A percentile compares a stretch with the other conserved stretches of the same genome.
Evolutionary conservation across 1,140 invertebrate species (phyloP).

Genomic region (Nasonia longicornis): DNA sequence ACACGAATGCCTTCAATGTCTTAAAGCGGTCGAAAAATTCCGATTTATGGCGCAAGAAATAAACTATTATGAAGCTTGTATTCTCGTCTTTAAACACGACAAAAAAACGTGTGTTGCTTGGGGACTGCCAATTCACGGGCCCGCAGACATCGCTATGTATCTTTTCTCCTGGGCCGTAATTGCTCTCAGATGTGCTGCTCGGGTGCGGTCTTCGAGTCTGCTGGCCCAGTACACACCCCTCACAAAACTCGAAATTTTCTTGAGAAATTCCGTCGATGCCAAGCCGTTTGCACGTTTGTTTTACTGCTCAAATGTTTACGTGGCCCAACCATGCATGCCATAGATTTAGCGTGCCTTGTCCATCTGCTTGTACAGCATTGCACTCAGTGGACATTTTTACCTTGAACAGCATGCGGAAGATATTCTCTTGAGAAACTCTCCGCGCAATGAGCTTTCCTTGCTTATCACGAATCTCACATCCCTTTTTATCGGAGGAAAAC

Average conservation of each 20-base stretch:
- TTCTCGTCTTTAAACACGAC: not conserved
- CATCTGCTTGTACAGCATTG: conserved; percentile 7
- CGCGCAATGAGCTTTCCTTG: too few relatives aligned
- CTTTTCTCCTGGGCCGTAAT: conserved; percentile 14
- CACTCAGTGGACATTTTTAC: conserved; percentile 2
- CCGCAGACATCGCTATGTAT: conserved; percentile 3
- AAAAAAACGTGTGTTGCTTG: not conserved
- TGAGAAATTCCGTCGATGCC: not conserved
- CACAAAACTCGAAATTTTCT: conserved; percentile 13
- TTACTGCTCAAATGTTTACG: conserved; percentile 16
- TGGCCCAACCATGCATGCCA: conserved; percentile 25
- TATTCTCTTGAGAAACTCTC: too few relatives aligned
- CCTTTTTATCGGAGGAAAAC: too few relatives aligned
- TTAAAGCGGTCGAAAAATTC: conserved; percentile 52
- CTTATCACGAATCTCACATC: too few relatives aligned
- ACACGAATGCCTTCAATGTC: conserved; percentile 52
- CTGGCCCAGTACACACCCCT: conserved; percentile 25
- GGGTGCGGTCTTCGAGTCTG: conserved; percentile 23
- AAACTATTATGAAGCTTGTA: not conserved
- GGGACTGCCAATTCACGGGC: not conserved
- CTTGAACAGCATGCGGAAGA: too few relatives aligned
- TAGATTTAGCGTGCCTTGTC: not conserved
- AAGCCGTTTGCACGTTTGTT: not conserved
- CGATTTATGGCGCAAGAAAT: conserved; percentile 41
- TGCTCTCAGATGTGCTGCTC: not conserved